Conservation (phyloP, 2,113 vertebrate genomes). For the Carettochelys insculpta region DNA sequence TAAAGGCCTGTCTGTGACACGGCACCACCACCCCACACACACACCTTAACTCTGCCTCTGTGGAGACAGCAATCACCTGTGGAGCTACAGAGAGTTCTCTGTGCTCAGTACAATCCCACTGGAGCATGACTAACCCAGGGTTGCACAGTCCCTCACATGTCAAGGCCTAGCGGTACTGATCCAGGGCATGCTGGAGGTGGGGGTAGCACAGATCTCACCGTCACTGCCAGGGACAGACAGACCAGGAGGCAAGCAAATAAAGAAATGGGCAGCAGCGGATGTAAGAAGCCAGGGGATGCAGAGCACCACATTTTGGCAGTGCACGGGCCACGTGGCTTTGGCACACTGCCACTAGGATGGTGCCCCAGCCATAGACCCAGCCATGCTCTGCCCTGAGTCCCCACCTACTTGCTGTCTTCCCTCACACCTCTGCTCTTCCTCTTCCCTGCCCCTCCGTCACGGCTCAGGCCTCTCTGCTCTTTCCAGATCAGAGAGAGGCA, state of each 20-base stretch:
- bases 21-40: background rate
- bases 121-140: background rate
- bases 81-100: background rate
- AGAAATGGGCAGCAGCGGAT: background rate
- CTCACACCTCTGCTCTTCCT: too few relatives aligned
- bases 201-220: background rate
- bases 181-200: background rate
- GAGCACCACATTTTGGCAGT: too few relatives aligned
- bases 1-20: background rate
- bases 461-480: too few relatives aligned
- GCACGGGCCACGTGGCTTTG: too few relatives aligned
- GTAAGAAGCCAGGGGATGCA: too few relatives aligned
- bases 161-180: too few relatives aligned
- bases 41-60: background rate
- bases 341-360: too few relatives aligned
- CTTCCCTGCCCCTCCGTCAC: too few relatives aligned
- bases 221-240: background rate
- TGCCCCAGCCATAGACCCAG: too few relatives aligned
- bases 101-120: background rate
- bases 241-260: background rate
- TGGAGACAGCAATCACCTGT: background rate
- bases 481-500: too few relatives aligned
- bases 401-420: too few relatives aligned
- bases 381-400: too few relatives aligned
- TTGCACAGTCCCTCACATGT: fast-evolving